These are phyloP conservation scores for Hafferia zeledoni DNA, from an alignment of 2,797 vertebrate genomes.

Conservation along the genomic window DNA sequence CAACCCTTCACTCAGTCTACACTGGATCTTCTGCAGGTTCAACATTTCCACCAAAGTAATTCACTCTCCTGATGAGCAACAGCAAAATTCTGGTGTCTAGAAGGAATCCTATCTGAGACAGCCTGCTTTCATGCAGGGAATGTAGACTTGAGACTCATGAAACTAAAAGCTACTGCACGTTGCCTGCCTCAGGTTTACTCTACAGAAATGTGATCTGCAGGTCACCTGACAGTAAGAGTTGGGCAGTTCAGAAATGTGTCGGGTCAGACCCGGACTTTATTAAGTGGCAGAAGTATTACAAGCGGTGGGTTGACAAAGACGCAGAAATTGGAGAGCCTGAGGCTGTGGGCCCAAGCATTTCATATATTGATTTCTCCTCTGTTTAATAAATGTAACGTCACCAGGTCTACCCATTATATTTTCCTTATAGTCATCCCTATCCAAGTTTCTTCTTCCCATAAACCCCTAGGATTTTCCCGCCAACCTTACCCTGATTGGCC, in stretches of 20 bases:
- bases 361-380: too few species aligned
- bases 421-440: too few species aligned
- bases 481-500: too few species aligned
- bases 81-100: neutral
- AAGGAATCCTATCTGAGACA: neutral
- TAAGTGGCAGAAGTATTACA: too few species aligned
- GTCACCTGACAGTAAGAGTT: neutral
- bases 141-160: neutral
- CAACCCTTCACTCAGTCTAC: neutral
- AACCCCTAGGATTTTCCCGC: too few species aligned
- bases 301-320: too few species aligned
- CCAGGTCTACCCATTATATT: too few species aligned
- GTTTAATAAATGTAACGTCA: too few species aligned
- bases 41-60: neutral
- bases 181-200: neutral
- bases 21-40: neutral
- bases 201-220: accelerated
- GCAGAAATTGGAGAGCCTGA: too few species aligned
- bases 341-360: too few species aligned
- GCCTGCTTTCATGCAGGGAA: neutral
- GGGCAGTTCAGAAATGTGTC: neutral
- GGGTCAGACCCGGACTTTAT: too few species aligned
- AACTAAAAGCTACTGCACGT: neutral
- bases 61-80: neutral
- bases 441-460: too few species aligned